A percentile compares a stretch with the other conserved stretches of the same genome.
Conservation (phyloP, 2,888 invertebrate species). For the Tiliacea citrago region DNA sequence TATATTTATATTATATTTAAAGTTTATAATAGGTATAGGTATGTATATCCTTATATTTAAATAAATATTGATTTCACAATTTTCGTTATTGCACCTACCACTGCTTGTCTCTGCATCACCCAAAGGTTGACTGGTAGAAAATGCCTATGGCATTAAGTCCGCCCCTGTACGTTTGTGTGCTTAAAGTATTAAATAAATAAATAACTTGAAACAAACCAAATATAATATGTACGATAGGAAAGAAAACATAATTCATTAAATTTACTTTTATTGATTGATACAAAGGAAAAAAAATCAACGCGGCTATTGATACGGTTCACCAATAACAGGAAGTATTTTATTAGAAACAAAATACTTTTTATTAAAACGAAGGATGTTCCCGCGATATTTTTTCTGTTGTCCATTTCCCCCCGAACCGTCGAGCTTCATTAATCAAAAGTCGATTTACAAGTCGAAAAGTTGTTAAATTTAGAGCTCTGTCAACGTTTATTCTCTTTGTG, state of each 20-base stretch:
- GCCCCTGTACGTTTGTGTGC: too few relatives aligned
- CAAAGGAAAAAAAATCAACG: not conserved
- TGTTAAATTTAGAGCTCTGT: constrained; percentile 38
- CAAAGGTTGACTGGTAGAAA: too few relatives aligned
- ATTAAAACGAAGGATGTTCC: not conserved
- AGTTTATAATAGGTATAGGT: too few relatives aligned
- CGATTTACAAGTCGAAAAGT: constrained; percentile 51
- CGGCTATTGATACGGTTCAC: not conserved
- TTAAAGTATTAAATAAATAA: too few relatives aligned
- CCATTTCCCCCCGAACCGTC: constrained; percentile 25
- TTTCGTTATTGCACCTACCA: too few relatives aligned
- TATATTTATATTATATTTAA: too few relatives aligned
- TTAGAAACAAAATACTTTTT: constrained; percentile 36
- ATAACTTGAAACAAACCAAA: not conserved
- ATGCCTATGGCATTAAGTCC: too few relatives aligned
- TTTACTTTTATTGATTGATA: not conserved
- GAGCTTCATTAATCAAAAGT: constrained; percentile 47
- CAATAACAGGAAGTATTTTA: constrained; percentile 23
- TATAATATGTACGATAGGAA: too few relatives aligned
- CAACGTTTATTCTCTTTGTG: constrained; percentile 48
- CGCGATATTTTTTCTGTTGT: constrained; percentile 31
- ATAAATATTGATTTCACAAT: too few relatives aligned
- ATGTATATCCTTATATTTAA: too few relatives aligned
- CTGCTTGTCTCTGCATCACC: too few relatives aligned
- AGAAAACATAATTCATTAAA: not conserved